Percentiles rank a stretch among this genome's conserved stretches.
Conservation (phyloP, 1,140 invertebrate genomes). For the Homarus americanus region DNA sequence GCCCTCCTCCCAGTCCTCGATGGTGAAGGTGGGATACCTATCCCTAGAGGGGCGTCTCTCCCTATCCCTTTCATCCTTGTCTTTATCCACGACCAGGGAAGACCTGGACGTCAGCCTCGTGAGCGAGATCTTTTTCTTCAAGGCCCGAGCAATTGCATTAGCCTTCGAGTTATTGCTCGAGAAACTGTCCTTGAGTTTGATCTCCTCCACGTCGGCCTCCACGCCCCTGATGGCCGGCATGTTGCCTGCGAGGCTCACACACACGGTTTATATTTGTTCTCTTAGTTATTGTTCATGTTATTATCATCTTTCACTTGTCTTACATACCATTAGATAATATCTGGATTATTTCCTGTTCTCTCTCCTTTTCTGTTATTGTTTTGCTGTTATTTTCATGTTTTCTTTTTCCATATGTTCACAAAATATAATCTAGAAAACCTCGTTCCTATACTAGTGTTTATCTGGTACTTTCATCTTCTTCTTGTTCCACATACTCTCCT, state of each 20-base stretch:
- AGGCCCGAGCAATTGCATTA: constrained; percentile 61
- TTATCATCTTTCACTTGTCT: no score
- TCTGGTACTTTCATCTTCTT: no score
- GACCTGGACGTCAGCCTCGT: constrained; percentile 56
- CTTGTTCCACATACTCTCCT: not conserved
- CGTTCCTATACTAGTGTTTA: no score
- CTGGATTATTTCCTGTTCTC: no score
- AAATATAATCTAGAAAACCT: no score
- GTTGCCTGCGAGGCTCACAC: not conserved
- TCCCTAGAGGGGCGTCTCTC: constrained; percentile 30
- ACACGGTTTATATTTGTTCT: no score
- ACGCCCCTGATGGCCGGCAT: constrained; percentile 68
- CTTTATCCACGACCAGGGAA: constrained; percentile 41
- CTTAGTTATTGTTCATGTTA: no score
- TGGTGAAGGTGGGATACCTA: constrained; percentile 66
- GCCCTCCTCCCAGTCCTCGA: constrained; percentile 66
- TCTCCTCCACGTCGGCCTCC: constrained; percentile 71
- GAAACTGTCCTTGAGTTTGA: constrained; percentile 68
- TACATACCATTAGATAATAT: no score
- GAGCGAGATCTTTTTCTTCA: constrained; percentile 69
- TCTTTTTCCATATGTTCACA: not conserved
- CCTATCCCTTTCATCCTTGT: constrained; percentile 30
- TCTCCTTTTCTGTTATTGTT: no score
- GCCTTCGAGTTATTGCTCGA: constrained; percentile 48
- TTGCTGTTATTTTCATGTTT: no score